Evolutionary conservation across 2,888 invertebrate species (phyloP), one percentile per base, ranked within the genome.

Genomic region (Brassicogethes aeneus): DNA sequence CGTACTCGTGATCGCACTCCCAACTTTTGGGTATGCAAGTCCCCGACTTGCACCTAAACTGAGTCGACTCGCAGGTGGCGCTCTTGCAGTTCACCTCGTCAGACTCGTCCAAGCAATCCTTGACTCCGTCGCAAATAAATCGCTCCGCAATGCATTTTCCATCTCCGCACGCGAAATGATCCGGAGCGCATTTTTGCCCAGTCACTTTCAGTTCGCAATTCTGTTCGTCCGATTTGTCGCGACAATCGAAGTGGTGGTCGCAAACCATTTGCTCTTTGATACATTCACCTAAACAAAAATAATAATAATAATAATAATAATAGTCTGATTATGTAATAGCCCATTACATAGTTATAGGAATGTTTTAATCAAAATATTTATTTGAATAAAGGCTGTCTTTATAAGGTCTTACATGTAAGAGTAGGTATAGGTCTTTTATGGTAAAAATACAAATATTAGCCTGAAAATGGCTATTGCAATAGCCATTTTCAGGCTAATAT

Each of bases 1-100:
- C 90, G 34, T 70, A 66, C n/a, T 74, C 70, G 0, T 75, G 75
- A 61, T 93, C 84, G 61, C 91, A 91, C 34, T 80, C 75, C 70
- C 76, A 77, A 36, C 64, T 69, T 42, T 76, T 66, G 3, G 79
- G 74, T 37, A 92, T 77, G 57, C 92, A 92, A 14, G 74, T 69
- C 1, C 81, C 82, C 46, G 76, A 75, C 15, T 65, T 65, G 59
- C 90, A 90, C 68, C 40, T 62, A 48, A 70, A 68, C 45, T 70
- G 56, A 8, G 42, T 49, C 13, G 31, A 41, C 16, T 40, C 40
- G 47, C 70, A 70, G 3, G 53, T 55, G 14, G 47, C 50, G 7
- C 54, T 39, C 13, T 52, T 45, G 52, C 72, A 74, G 39, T 64
- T 55, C 2, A 45, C 29, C 55, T 75, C 74, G 59, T 76, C 75